Evolutionary conservation across 2,888 invertebrate genomes (phyloP).

Genomic region (Acleris literana): DNA sequence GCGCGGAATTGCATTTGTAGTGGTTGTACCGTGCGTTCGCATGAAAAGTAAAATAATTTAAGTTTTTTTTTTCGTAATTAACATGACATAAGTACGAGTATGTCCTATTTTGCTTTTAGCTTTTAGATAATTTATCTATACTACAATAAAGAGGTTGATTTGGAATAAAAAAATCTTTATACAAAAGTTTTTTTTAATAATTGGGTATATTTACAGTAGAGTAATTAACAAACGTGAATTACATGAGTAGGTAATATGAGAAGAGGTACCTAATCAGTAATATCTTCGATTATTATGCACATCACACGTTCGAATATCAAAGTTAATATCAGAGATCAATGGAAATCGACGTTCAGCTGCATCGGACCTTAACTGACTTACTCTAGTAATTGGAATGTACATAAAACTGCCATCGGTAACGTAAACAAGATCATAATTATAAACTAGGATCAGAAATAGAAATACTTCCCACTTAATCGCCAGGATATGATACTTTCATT

Average conservation of each 20-base stretch:
- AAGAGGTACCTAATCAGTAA: constrained; percentile 59
- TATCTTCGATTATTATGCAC: constrained; percentile 57
- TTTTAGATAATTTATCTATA: too few species aligned
- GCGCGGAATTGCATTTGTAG: too few species aligned
- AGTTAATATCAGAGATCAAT: constrained; percentile 58
- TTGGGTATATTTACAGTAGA: constrained; percentile 82
- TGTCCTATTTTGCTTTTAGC: too few species aligned
- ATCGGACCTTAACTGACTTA: constrained; percentile 44
- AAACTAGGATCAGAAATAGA: neutral
- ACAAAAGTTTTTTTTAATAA: constrained; percentile 81
- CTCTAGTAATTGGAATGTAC: constrained; percentile 60
- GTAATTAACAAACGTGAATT: constrained; percentile 82
- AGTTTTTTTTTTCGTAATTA: too few species aligned
- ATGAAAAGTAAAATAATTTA: too few species aligned
- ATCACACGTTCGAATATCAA: constrained; percentile 66
- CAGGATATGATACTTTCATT: too few species aligned
- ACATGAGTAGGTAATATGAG: constrained; percentile 69
- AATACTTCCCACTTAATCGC: too few species aligned
- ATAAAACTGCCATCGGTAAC: constrained; percentile 41
- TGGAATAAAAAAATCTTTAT: constrained; percentile 62
- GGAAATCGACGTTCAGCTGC: constrained; percentile 50
- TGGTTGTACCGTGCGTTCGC: too few species aligned
- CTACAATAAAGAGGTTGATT: constrained; percentile 40
- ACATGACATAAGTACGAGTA: too few species aligned
- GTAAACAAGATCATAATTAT: constrained; percentile 4